These are phyloP conservation scores for Silurus meridionalis DNA, from an alignment of 2,113 vertebrate genomes.

Conservation along the genomic window DNA sequence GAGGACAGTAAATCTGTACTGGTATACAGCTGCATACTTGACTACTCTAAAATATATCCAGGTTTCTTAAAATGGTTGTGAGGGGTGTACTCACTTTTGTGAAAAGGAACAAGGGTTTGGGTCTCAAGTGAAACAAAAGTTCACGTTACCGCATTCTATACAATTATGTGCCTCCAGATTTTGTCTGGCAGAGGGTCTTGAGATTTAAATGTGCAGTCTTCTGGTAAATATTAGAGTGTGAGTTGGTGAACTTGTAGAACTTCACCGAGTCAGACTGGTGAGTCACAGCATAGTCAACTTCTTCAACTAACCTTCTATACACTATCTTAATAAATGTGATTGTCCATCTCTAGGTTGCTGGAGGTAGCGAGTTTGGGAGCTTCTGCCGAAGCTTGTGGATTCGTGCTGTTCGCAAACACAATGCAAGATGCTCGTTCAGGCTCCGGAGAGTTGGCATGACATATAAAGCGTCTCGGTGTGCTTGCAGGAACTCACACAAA, in stretches of 20 bases:
- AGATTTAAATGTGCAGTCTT: neutral
- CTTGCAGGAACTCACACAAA: constrained; percentile 68
- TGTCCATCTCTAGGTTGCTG: neutral
- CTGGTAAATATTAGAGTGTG: neutral
- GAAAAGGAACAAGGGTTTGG: no score
- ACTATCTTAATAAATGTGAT: neutral
- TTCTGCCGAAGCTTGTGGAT: neutral
- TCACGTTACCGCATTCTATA: no score
- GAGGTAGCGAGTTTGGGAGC: neutral
- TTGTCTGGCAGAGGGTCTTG: neutral
- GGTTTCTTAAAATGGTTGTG: no score
- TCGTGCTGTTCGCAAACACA: constrained; percentile 1
- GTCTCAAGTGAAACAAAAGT: no score
- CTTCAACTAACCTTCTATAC: no score
- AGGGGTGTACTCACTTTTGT: no score
- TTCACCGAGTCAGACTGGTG: neutral
- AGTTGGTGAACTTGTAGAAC: neutral
- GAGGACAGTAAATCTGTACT: no score
- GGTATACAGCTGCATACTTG: no score
- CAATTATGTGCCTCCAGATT: no score
- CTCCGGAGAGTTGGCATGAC: constrained; percentile 68
- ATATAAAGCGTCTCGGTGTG: constrained; percentile 64
- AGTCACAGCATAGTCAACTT: neutral
- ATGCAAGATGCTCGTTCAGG: constrained; percentile 53
- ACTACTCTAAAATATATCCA: no score